phyloP scores from a whole-genome alignment of 2,113 vertebrate genomes.

The Grus americana region DNA sequence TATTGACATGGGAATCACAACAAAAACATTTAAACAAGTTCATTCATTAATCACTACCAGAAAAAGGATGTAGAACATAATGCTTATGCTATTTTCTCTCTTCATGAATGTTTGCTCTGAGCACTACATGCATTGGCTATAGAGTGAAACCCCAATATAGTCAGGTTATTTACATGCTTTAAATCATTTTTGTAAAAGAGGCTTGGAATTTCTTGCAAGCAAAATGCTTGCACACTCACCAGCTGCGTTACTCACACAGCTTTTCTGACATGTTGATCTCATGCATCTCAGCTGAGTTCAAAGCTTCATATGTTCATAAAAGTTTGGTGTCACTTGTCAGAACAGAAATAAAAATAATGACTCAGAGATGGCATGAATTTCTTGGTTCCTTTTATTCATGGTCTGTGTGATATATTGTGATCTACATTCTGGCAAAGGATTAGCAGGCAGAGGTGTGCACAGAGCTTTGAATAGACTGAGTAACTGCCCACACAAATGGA shows the following conservation, averaged over 20 bases:
- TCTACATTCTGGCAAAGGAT: not conserved
- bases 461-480: not conserved
- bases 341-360: not conserved
- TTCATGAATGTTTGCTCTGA: not conserved
- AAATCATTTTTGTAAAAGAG: not conserved
- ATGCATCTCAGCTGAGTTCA: not conserved
- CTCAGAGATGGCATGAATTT: not conserved
- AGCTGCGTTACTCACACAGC: not conserved
- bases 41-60: not conserved
- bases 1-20: not conserved
- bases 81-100: not conserved
- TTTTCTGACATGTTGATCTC: not conserved
- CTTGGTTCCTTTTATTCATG: not conserved
- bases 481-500: not conserved
- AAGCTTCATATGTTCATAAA: not conserved
- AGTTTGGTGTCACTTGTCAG: not conserved
- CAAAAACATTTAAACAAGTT: not conserved
- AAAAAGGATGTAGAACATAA: not conserved
- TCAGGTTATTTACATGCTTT: not conserved
- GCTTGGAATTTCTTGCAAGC: not conserved
- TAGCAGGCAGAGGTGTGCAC: not conserved
- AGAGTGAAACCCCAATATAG: not conserved
- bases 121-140: not conserved
- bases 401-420: not conserved
- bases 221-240: not conserved